Conservation (phyloP, 1,140 invertebrate genomes). For the Scaptomyza montana region DNA sequence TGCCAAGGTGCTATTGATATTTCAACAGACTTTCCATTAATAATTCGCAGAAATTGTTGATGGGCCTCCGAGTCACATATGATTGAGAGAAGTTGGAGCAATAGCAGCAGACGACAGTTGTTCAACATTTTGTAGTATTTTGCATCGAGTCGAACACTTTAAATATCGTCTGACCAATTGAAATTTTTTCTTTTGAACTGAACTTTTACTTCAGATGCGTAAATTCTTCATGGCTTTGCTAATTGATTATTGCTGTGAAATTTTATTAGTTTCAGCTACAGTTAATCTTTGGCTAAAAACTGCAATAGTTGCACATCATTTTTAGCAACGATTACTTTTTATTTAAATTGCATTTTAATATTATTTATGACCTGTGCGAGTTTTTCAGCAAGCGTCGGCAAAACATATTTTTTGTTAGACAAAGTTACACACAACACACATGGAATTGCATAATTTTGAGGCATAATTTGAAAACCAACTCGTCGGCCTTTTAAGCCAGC, state of each 20-base stretch:
- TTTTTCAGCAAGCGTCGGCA: constrained; percentile 46
- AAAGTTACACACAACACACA: constrained; percentile 55
- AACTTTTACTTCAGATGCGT: too few species aligned
- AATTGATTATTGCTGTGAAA: too few species aligned
- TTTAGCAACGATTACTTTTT: too few species aligned
- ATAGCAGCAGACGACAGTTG: background rate
- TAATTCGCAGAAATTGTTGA: background rate
- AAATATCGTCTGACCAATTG: too few species aligned
- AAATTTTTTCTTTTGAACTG: too few species aligned
- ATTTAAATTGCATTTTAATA: constrained; percentile 31
- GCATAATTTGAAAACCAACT: constrained; percentile 39
- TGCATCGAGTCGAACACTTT: too few species aligned
- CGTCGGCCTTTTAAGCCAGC: constrained; percentile 20
- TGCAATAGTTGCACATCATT: too few species aligned
- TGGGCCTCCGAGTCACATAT: background rate
- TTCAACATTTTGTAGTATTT: too few species aligned
- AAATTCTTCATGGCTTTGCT: too few species aligned
- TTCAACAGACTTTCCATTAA: background rate
- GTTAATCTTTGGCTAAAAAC: too few species aligned
- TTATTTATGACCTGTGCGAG: constrained; percentile 52
- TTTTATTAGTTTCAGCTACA: too few species aligned
- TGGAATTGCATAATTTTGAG: constrained; percentile 69
- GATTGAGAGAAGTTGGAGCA: background rate
- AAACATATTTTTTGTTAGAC: constrained; percentile 42
- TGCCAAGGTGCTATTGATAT: background rate